These are phyloP conservation scores for Pangasius djambal DNA, from an alignment of 2,797 vertebrate genomes.

Conservation along the genomic window DNA sequence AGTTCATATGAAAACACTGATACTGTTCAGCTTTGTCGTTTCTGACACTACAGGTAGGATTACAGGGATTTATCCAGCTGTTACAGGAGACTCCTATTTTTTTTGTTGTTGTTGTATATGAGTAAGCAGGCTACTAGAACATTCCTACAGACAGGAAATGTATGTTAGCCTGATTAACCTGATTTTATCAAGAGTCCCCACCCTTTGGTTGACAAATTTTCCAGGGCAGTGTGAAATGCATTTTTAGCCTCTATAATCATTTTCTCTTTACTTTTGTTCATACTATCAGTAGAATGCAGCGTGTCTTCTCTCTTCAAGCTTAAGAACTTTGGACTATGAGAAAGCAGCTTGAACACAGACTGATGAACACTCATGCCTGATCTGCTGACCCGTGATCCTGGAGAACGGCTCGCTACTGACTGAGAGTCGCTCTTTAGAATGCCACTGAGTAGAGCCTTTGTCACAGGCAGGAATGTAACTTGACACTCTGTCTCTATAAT, in stretches of 20 bases:
- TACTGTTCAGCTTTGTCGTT: neutral
- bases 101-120: neutral
- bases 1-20: neutral
- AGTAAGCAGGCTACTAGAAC: neutral
- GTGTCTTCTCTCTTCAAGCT: neutral
- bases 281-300: neutral
- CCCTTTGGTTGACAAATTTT: neutral
- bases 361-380: neutral
- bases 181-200: neutral
- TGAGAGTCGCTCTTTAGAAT: constrained; percentile 22
- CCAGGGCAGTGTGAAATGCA: neutral
- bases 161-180: constrained; percentile 10
- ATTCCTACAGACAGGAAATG: neutral
- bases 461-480: constrained; percentile 48
- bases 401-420: constrained; percentile 1
- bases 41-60: neutral
- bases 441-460: constrained; percentile 48
- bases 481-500: constrained; percentile 47
- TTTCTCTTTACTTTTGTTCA: neutral
- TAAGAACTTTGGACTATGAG: neutral
- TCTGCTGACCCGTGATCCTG: constrained; percentile 40
- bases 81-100: neutral
- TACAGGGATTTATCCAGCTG: neutral
- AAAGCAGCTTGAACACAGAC: neutral
- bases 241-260: neutral